Base-by-base conservation (phyloP, 2,797 vertebrate species). In the Chaenodraco wilsoni region DNA sequence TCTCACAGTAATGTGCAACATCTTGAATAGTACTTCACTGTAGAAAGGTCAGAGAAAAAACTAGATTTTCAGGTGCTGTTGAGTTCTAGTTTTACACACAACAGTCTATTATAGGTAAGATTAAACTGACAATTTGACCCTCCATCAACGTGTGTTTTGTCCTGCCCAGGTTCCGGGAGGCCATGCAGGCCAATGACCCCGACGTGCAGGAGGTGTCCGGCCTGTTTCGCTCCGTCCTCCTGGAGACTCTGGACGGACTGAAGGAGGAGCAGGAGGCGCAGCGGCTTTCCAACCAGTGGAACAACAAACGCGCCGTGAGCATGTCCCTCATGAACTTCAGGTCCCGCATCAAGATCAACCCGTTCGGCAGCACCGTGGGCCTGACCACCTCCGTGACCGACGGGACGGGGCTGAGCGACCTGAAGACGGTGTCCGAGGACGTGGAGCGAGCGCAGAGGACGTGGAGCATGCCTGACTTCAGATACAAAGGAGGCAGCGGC, bases 401-500 rank as follows among this genome's bases (percentile, higher is more conserved):
- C 0, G 87, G 84, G 69, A 76, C 92, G 5, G 90, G 76, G 9
- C 0, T 89, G 51, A 90, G 79, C 0, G 91, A 94, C 72, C 92
- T 99, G 69, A 97, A 95, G 81, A 98, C 98, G 9, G 95, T 99
- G 84, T 98, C 97, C 0, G 96, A 96, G 88, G 96, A 99, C 0
- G 97, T 99, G 83, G 98, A 99, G 85, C 93, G 92, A 61, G 93
- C 87, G 0, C 95, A 94, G 50, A 95, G 96, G 57, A 89, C 96
- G 71, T 97, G 97, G 96, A 99, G 97, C 94, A 93, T 98, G 96
- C 97, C 97, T 0, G 97, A 99, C 79, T 97, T 99, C 84, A 93
- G 92, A 78, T 90, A 92, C 80, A 94, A 95, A 79, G 90, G 89
- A 64, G 43, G 73, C 3, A 80, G 71, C 68, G 84, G 87, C 43